Evolutionary conservation across 2,797 vertebrate genomes (phyloP), one percentile per base, ranked within the genome.

Genomic region (Pogonophryne albipinna): DNA sequence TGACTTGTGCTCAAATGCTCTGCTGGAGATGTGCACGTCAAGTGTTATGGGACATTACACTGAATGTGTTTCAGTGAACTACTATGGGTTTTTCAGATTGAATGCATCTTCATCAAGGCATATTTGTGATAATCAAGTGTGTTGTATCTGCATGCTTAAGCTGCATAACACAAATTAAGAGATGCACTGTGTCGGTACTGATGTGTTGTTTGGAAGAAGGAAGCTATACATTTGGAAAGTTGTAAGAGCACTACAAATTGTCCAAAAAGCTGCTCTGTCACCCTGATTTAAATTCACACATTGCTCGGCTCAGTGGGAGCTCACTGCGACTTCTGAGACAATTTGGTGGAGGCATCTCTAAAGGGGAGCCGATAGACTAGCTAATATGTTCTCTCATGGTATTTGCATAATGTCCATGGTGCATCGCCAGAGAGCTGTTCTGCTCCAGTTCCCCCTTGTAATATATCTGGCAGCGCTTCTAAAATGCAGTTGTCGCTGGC

Each of bases 331-430:
- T 90, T 94, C 92, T 91, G 87, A 94, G 90, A 93, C 91, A 91
- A 91, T 94, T 93, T 91, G 87, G 91, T 90, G 82, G 85, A 87
- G 83, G 89, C 90, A 87, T 93, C 90, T 91, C 91, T 85, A 87
- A 83, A 93, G 85, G 88, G 89, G 88, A 92, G 90, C 88, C 86
- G 90, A 93, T 92, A 93, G 93, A 93, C 92, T 91, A 87, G 91
- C 93, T 95, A 94, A 94, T 94, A 94, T 90, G 87, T 93, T 94
- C 92, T 93, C 91, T 89, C 86, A 87, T 82, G 87, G 91, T 93
- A 93, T 95, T 94, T 94, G 94, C 94, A 95, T 95, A 95, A 93
- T 92, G 92, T 93, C 92, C 88, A 75, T 83, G 87, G 88, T 91
- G 87, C 91, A 92, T 94, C 88, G 93, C 92, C 94, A 92, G 86